Evolutionary conservation across 2,888 invertebrate species (phyloP).

Genomic region (Tholera decimalis): DNA sequence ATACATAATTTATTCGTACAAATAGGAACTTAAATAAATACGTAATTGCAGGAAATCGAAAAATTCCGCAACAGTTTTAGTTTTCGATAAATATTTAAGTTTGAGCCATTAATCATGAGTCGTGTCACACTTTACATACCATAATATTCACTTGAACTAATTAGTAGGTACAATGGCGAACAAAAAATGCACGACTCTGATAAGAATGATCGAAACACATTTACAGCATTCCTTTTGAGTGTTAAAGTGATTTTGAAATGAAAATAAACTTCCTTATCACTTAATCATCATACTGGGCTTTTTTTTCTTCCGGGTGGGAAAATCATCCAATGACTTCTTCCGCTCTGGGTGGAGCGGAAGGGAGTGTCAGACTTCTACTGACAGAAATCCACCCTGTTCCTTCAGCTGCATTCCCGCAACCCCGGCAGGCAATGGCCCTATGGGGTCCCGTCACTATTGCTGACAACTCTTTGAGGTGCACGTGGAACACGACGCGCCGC

Average conservation of each 20-base stretch:
- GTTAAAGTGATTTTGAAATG: conserved; percentile 43
- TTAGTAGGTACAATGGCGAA: conserved; percentile 29
- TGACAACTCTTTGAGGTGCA: too few species aligned
- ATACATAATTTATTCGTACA: conserved; percentile 27
- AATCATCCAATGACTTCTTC: too few species aligned
- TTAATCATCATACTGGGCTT: too few species aligned
- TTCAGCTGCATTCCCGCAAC: too few species aligned
- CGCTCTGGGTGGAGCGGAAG: too few species aligned
- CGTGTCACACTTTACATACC: conserved; percentile 51
- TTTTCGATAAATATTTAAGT: conserved; percentile 46
- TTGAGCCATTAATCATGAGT: conserved; percentile 53
- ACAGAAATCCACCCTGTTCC: too few species aligned
- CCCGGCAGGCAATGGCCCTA: too few species aligned
- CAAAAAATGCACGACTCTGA: conserved; percentile 60
- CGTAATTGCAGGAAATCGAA: conserved; percentile 40
- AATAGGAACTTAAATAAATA: conserved; percentile 29
- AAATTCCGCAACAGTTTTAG: conserved; percentile 26
- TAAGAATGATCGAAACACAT: conserved; percentile 50
- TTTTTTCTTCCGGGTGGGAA: too few species aligned
- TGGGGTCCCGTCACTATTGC: too few species aligned
- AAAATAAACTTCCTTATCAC: conserved; percentile 46
- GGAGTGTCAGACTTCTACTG: too few species aligned
- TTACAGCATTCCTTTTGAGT: conserved; percentile 42
- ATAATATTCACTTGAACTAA: conserved; percentile 48
- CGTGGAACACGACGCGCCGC: too few species aligned